Base-by-base conservation (phyloP, 64 coral and sea anemone species). In the Stichodactyla helianthus region DNA sequence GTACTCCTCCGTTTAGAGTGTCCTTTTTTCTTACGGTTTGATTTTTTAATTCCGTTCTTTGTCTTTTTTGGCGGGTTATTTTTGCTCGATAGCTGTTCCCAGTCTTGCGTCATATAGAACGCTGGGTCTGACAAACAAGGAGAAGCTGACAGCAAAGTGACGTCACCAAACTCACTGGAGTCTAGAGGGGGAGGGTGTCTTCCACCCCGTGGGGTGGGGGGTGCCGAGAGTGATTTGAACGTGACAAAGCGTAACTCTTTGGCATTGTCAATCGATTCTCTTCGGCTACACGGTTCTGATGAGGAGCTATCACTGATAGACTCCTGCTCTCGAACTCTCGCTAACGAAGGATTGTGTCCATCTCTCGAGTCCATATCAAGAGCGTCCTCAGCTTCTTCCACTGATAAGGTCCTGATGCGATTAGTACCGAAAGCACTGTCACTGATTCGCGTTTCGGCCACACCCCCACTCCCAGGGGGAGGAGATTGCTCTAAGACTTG, bases 371-470 rank as follows among this genome's bases (percentile, higher is more conserved):
- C 88, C 70, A 93, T 70, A 76, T 93, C 91, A 9, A 93, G 74
- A 12, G 94, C 94, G 50, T 97, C 94, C 8, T 77, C 82, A 17
- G 94, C 91, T 53, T 97, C 91, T 31, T 97, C 94, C 13, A 97
- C 77, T 6, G 94, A 97, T 19, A 79, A 51, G 16, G 88, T 62
- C 0, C 85, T 90, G 31, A 68, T 35, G 23, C 79, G 58, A 20
- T n/a, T 79, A 10, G 10, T 22, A 28, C 35, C 4, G 18, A 28
- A 6, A 79, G 53, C n/a, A 25, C 23, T 81, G 54, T 87, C 53
- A 59, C 6, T 77, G 80, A 87, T 5, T 19, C 35, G 74, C 52
- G 71, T 67, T 11, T 19, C 25, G 10, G 51, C 7, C 50, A 65
- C 44, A 25, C 79, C 84, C 15, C 62, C 79, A 51, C 65, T 88